Conservation (phyloP, 2,113 vertebrate genomes). For the Hippocampus mohnikei region DNA sequence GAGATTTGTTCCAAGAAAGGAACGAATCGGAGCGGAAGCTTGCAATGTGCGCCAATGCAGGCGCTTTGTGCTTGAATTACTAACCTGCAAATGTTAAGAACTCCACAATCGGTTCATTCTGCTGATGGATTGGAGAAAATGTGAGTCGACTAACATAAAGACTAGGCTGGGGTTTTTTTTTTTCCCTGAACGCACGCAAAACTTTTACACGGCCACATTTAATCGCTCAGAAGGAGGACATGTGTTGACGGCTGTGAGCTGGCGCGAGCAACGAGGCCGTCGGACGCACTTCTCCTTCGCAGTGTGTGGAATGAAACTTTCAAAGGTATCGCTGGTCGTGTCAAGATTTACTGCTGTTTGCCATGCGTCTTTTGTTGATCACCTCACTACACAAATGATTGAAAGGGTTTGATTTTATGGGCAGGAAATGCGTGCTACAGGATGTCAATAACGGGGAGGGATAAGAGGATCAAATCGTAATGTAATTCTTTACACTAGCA, state of each 20-base stretch:
- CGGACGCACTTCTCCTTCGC: too few relatives aligned
- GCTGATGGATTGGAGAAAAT: neutral
- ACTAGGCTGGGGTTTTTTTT: neutral
- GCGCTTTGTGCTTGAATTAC: neutral
- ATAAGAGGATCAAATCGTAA: neutral
- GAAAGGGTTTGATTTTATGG: neutral
- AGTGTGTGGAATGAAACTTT: too few relatives aligned
- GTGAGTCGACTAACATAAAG: too few relatives aligned
- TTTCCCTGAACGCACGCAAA: neutral
- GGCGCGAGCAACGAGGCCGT: too few relatives aligned
- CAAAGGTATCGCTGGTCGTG: too few relatives aligned
- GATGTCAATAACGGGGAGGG: neutral
- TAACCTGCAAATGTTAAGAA: slow-evolving; percentile 4
- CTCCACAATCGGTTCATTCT: neutral
- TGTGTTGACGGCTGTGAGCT: neutral
- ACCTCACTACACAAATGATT: too few relatives aligned
- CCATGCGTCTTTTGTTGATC: too few relatives aligned
- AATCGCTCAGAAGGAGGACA: neutral
- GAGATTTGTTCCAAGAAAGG: slow-evolving; percentile 6
- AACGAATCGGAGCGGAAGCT: neutral
- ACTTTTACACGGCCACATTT: neutral
- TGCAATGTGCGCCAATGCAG: neutral
- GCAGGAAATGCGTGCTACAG: neutral
- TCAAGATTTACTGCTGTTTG: too few relatives aligned
- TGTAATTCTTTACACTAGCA: neutral